Evolutionary conservation across 2,888 invertebrate species (phyloP).

Genomic region (Thymelicus acteon): DNA sequence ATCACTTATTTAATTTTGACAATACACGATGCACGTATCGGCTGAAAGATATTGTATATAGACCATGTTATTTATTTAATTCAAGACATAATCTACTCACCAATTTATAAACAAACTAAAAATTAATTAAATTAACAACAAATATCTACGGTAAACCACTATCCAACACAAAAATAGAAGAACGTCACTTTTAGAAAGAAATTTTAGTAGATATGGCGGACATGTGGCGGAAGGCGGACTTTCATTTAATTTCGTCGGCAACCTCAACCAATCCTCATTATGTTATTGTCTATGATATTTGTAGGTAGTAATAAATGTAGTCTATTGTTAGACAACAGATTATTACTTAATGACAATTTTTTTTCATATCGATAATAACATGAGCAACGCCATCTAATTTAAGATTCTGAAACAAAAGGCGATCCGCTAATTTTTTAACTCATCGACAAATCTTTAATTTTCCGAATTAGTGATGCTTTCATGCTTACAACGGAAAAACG

Average conservation of each 20-base stretch:
- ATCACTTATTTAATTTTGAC: constrained; percentile 76
- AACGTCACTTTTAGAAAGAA: constrained; percentile 78
- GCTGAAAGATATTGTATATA: constrained; percentile 64
- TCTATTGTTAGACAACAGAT: constrained; percentile 1
- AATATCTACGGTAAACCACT: constrained; percentile 73
- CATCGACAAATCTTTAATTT: too few species aligned
- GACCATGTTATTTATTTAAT: constrained; percentile 55
- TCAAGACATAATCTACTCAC: constrained; percentile 64
- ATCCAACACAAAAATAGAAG: constrained; percentile 78
- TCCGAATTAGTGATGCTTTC: too few species aligned
- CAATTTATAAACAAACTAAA: constrained; percentile 70
- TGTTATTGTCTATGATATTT: constrained; percentile 51
- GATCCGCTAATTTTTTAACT: too few species aligned
- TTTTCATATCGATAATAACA: too few species aligned
- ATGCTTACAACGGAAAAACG: too few species aligned
- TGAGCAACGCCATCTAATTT: too few species aligned
- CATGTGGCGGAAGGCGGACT: constrained; percentile 77
- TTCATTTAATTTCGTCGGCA: constrained; percentile 66
- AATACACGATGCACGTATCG: constrained; percentile 73
- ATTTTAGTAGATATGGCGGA: constrained; percentile 81
- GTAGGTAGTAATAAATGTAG: constrained; percentile 42
- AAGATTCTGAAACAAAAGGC: too few species aligned
- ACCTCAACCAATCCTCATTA: constrained; percentile 52
- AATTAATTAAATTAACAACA: constrained; percentile 78
- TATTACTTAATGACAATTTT: too few species aligned